Conservation (phyloP, 2,888 invertebrate genomes). For the Aricia artaxerxes region DNA sequence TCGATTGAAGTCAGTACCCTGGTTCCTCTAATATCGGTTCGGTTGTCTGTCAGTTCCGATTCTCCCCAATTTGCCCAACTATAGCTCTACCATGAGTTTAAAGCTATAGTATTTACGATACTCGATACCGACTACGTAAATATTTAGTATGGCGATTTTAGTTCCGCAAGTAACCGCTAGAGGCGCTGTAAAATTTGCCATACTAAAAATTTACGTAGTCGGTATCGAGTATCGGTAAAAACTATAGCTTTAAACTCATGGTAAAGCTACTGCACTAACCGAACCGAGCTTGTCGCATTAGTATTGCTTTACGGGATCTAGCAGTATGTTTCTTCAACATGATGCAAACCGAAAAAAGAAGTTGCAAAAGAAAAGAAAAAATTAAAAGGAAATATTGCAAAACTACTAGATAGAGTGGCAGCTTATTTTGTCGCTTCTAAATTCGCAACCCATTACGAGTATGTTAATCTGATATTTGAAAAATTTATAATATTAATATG, state of each 20-base stretch:
- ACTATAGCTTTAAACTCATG: no score
- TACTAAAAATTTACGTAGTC: no score
- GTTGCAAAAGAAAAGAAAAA: background rate
- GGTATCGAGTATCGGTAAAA: no score
- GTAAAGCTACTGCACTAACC: background rate
- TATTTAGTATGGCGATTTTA: no score
- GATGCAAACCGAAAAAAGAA: background rate
- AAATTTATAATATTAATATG: background rate
- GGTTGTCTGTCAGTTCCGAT: background rate
- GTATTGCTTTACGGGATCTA: background rate
- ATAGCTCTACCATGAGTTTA: no score
- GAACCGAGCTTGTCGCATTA: background rate
- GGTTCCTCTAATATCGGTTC: background rate
- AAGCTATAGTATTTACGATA: no score
- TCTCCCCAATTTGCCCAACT: background rate
- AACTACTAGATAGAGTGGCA: background rate
- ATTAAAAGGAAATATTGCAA: background rate
- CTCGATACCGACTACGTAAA: no score
- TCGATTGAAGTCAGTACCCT: slow-evolving; percentile 37
- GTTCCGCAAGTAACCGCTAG: no score
- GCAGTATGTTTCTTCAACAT: no score
- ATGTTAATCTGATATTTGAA: background rate
- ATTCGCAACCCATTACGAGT: no score
- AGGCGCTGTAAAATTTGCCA: no score
- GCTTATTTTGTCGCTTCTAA: no score